Percentiles rank a stretch among this genome's conserved stretches.
phyloP scores from a whole-genome alignment of 2,888 invertebrate genomes.

The Leucophenga montana region DNA sequence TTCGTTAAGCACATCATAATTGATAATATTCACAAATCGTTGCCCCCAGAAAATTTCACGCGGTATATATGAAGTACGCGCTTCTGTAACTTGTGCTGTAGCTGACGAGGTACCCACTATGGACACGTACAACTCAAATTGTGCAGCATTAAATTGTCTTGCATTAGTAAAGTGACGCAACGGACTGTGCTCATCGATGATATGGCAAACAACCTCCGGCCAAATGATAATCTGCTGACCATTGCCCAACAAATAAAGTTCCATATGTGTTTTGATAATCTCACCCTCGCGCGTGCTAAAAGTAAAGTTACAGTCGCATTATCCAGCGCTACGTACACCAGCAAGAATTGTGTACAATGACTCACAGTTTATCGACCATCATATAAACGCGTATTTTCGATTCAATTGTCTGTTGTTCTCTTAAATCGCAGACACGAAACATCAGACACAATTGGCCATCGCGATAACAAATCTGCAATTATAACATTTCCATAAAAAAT shows the following conservation, averaged over 20 bases:
- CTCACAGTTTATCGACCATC: slow-evolving; percentile 68
- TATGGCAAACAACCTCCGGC: slow-evolving; percentile 90
- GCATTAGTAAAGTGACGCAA: slow-evolving; percentile 85
- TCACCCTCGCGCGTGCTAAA: slow-evolving; percentile 78
- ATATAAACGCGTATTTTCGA: slow-evolving; percentile 81
- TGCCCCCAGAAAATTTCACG: slow-evolving; percentile 90
- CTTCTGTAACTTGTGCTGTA: slow-evolving; percentile 83
- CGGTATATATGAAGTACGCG: slow-evolving; percentile 84
- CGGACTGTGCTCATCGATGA: slow-evolving; percentile 84
- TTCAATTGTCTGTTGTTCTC: slow-evolving; percentile 84
- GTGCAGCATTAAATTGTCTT: slow-evolving; percentile 80
- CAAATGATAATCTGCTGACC: slow-evolving; percentile 83
- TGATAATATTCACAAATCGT: slow-evolving; percentile 81
- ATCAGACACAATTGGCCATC: slow-evolving; percentile 86
- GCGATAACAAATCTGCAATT: slow-evolving; percentile 80
- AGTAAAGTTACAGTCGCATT: background rate
- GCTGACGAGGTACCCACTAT: slow-evolving; percentile 87
- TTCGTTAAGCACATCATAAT: slow-evolving; percentile 75
- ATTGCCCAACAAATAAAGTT: slow-evolving; percentile 79
- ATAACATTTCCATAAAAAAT: background rate
- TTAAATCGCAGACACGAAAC: slow-evolving; percentile 86
- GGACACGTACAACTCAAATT: slow-evolving; percentile 87
- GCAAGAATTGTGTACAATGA: slow-evolving; percentile 4
- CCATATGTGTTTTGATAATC: slow-evolving; percentile 82
- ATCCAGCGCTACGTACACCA: background rate